Evolutionary conservation across 2,888 invertebrate genomes (phyloP), one percentile per base, ranked within the genome.

Genomic region (Lycaena phlaeas): DNA sequence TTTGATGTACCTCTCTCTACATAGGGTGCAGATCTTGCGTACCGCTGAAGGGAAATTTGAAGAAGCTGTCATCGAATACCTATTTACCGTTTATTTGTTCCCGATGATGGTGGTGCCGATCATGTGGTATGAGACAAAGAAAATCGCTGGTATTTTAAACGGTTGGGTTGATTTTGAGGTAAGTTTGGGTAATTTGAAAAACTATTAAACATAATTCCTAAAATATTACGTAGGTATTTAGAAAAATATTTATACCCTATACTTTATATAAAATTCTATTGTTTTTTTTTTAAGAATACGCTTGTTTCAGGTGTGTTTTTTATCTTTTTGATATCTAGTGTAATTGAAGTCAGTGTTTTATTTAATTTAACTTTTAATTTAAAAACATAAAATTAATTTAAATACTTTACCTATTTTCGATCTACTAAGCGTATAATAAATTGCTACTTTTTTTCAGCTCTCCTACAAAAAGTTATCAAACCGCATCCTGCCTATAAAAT

Each of bases 11-110:
- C 81, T 90, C 2, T 87, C 88, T 34, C 82, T 87, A 48, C 78
- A 89, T 53, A 88, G 88, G 47, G 87, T 90, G 1, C 85, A 87
- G 53, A 87, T 90, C 45, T 71, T 89, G 11, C 73, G 84, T 31
- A 86, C 88, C 0, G 71, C 88, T 1, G 90, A 89, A 58, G 90
- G 90, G 0, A 87, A 89, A 49, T 92, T 92, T 46, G 92, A 91
- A 53, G 91, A 92, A 64, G 90, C 90, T 1, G 92, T 91, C 0
- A 91, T 92, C 53, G 91, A 90, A 43, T 92, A 92, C 57, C 72
- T 92, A 0, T 92, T 92, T 53, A 86, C 90, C n/a, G 89, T 91
- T 0, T 91, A 91, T 59, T 75, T 92, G 44, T 77, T 91, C 44
- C 91, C 91, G 0, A 81, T 91, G 54, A 66, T 88, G 9, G 68